Evolutionary conservation across 23 tunicate genomes (phyloP), one percentile per base, ranked within the genome.

Genomic region (Styela plicata): DNA sequence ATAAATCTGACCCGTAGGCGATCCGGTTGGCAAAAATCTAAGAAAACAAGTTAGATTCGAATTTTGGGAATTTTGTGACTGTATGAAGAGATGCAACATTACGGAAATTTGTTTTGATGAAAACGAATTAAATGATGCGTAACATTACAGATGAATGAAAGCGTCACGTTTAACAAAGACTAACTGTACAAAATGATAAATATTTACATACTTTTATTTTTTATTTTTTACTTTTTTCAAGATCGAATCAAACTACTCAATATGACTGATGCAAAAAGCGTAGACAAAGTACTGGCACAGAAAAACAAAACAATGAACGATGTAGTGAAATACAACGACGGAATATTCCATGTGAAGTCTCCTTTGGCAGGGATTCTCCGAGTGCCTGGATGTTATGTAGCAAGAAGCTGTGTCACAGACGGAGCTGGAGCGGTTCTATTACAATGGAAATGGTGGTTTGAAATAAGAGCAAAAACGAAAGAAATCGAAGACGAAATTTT

Each of bases 381-480:
- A 5, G 32, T 44, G 5, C 97, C 97, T 26, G 97, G 97, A 5
- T 86, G 97, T 52, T 92, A 87, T 36, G 69, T 83, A 20, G 36
- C 78, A 2, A 84, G 66, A 75, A 34, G 63, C 52, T 34, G 53
- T 24, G 18, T 92, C 16, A 28, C 69, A 21, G 97, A 92, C 24
- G 86, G 84, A 21, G 2, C 20, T 2, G 79, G 76, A 19, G 32
- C 28, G n/a, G 74, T 63, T 17, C 70, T 84, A 18, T 57, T 87
- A 79, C 85, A 87, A 31, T 87, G 91, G 97, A 80, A 35, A 24
- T 84, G 83, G 80, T 92, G 97, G 97, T 80, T 87, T 30, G 82
- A 87, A 69, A 16, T 92, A 31, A 85, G 85, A 52, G 97, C 83
- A n/a, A 66, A 73, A 21, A 87, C 80, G 21, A 27, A 83, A 63